Percentiles rank a stretch among this genome's conserved stretches.
Evolutionary conservation across 1,140 invertebrate genomes (phyloP).

Genomic region (Drosophila kanapiae): DNA sequence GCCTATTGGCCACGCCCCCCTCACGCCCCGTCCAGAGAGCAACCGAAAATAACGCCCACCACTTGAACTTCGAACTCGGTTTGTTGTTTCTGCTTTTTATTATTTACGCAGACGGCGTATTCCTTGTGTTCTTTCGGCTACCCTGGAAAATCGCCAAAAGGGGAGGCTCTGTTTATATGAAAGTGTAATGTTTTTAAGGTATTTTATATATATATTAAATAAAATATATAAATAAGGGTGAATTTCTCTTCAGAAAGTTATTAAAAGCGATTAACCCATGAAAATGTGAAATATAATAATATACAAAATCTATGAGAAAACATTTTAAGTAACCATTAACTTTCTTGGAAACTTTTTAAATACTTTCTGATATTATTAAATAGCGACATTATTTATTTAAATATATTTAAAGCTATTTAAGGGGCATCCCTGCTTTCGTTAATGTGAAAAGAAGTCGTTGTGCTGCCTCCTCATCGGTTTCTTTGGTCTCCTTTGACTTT

Average conservation of each 20-base stretch:
- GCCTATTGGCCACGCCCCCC: slow-evolving; percentile 59
- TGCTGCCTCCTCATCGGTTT: not conserved
- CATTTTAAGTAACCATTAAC: not conserved
- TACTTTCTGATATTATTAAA: not conserved
- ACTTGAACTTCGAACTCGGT: slow-evolving; percentile 48
- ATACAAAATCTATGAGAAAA: no score
- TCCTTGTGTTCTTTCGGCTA: slow-evolving; percentile 2
- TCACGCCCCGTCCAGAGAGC: not conserved
- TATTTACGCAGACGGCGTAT: slow-evolving; percentile 61
- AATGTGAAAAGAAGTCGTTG: no score
- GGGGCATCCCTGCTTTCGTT: not conserved
- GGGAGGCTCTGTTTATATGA: not conserved
- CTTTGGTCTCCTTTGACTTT: not conserved
- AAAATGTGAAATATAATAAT: no score
- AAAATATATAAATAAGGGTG: no score
- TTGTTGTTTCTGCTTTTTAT: slow-evolving; percentile 57
- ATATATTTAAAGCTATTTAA: not conserved
- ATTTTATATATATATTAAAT: no score
- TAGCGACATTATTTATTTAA: no score
- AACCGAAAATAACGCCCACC: slow-evolving; percentile 19
- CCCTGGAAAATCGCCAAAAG: not conserved
- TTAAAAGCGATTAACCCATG: no score
- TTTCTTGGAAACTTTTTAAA: no score
- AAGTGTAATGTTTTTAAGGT: no score
- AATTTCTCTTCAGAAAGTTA: no score